Evolutionary conservation across 2,888 invertebrate species (phyloP), one percentile per base, ranked within the genome.

Genomic region (Acleris cristana): DNA sequence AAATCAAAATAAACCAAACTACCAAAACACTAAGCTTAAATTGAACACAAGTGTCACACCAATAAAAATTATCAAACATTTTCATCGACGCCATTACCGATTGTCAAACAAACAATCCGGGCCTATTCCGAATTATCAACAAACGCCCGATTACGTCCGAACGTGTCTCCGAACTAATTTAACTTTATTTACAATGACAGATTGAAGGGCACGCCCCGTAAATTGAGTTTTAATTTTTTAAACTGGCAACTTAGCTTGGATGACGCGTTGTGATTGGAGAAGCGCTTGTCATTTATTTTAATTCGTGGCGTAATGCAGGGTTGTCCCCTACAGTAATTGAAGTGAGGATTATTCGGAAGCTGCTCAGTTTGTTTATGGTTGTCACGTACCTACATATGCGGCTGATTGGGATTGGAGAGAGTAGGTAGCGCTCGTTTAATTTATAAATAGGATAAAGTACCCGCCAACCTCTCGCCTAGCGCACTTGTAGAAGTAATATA

Each of bases 251-350:
- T 86, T 82, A 30, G 59, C 12, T 82, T 74, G 75, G 71, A 73
- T 70, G 64, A 57, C 54, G 61, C 73, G 70, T 80, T 73, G 81
- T 78, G 83, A 88, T 88, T 88, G 87, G 87, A 79, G 83, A 84
- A 84, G 82, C 83, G 87, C 86, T 78, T 84, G 90, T 90, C 92
- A 92, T 92, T 90, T 90, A 90, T 90, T 92, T 90, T 90, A 92
- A 92, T 92, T 90, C 85, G 48, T 40, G 40, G 61, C 34, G 34
- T 58, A 44, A 56, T 45, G 30, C 64, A 44, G 14, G 49, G 51
- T 23, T 60, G 62, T 62, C 62, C 62, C 62, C 56, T 66, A 48
- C 61, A 2, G 49, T 49, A 51, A 60, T 59, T 60, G 59, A 51
- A 49, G 45, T 57, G 49, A 34, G 59, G 51, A 51, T 60, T 49